Conservation (phyloP, 2,888 invertebrate genomes). For the Ptychoptera albimana region DNA sequence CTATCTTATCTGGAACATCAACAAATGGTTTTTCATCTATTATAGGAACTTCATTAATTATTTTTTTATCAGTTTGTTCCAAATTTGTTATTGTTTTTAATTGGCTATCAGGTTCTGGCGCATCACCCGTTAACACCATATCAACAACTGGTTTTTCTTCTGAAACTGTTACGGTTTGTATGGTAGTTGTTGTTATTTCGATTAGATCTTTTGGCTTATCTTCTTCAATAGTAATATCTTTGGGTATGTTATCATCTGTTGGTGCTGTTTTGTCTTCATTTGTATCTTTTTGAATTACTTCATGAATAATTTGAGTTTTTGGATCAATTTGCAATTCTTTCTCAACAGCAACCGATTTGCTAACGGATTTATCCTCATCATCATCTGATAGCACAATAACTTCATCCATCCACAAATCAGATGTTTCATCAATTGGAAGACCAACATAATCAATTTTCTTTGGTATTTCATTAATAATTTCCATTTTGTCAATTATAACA, state of each 20-base stretch:
- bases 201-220: not conserved
- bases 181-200: no score
- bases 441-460: conserved; percentile 17
- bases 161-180: no score
- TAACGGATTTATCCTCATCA: conserved; percentile 2
- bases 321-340: conserved; percentile 7
- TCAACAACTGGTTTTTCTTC: no score
- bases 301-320: no score
- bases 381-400: conserved; percentile 26
- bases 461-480: not conserved
- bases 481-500: no score
- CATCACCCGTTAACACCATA: no score
- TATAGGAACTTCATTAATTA: no score
- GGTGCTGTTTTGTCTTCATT: not conserved
- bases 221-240: not conserved
- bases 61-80: no score
- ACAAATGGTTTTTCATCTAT: no score
- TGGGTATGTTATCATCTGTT: not conserved
- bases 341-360: conserved; percentile 4
- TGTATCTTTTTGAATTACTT: conserved; percentile 7
- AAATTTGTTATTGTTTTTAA: no score
- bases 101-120: no score
- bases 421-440: conserved; percentile 19
- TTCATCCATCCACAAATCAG: conserved; percentile 26
- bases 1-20: no score